phyloP scores from a whole-genome alignment of 2,888 invertebrate species.

The Hydraecia micacea region DNA sequence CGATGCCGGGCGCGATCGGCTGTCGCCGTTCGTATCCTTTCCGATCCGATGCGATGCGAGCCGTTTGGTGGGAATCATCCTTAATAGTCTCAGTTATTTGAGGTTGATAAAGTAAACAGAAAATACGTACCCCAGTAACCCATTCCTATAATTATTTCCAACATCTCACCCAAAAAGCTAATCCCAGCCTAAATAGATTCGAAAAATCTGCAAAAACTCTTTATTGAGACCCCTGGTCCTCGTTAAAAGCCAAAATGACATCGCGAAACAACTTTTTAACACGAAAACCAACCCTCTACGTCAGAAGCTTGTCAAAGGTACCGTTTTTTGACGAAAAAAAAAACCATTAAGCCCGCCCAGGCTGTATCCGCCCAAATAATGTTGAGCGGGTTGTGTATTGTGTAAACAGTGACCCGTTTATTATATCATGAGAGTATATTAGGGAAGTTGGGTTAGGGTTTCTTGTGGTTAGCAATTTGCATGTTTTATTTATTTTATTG shows the following conservation, averaged over 20 bases:
- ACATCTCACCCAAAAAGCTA: conserved; percentile 35
- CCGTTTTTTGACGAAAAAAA: conserved; percentile 51
- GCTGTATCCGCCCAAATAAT: conserved; percentile 56
- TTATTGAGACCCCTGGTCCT: conserved; percentile 53
- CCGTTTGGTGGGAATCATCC: too few species aligned
- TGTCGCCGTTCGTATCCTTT: too few species aligned
- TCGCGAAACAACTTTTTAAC: conserved; percentile 60
- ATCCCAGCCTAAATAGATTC: conserved; percentile 35
- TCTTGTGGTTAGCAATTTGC: conserved; percentile 1
- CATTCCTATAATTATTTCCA: conserved; percentile 33
- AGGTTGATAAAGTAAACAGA: background rate
- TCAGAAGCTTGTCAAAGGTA: conserved; percentile 60
- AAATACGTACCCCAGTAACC: background rate
- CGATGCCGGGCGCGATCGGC: too few species aligned
- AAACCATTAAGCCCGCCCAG: conserved; percentile 45
- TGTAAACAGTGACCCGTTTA: conserved; percentile 59
- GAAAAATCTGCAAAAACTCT: conserved; percentile 51
- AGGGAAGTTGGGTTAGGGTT: background rate
- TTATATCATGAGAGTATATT: conserved; percentile 50
- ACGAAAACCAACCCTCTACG: conserved; percentile 58
- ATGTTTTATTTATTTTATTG: background rate
- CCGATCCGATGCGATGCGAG: too few species aligned
- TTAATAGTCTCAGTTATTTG: too few species aligned
- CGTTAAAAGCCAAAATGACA: conserved; percentile 63
- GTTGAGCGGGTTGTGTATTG: conserved; percentile 47